phyloP scores from a whole-genome alignment of 2,113 vertebrate genomes.

The Camarhynchus parvulus region DNA sequence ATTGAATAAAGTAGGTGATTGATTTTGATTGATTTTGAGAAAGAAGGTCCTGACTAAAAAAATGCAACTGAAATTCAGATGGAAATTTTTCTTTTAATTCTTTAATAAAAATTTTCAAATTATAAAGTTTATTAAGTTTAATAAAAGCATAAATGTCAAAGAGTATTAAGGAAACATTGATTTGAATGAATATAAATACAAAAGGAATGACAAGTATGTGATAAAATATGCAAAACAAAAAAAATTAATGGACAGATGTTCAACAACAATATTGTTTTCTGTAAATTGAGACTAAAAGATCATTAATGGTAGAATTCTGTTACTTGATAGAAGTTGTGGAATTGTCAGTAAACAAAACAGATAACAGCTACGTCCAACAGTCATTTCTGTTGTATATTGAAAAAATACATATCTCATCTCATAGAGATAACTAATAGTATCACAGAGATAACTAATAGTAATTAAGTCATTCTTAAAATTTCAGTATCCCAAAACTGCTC shows the following conservation, averaged over 20 bases:
- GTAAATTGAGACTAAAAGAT: background rate
- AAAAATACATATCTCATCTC: background rate
- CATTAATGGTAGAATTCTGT: background rate
- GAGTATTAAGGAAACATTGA: background rate
- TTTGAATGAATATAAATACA: background rate
- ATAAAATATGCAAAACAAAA: background rate
- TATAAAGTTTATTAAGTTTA: background rate
- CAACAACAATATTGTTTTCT: background rate
- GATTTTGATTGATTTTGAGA: background rate
- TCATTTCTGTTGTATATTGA: background rate
- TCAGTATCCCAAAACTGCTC: background rate
- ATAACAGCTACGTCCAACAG: background rate
- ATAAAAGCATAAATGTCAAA: background rate
- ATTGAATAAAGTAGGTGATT: background rate
- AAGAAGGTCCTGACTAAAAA: background rate
- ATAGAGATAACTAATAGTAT: background rate
- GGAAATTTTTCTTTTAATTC: background rate
- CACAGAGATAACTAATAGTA: background rate
- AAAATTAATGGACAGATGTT: background rate
- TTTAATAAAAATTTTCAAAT: background rate
- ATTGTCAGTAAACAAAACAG: background rate
- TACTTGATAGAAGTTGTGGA: background rate
- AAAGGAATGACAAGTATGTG: background rate
- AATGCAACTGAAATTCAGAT: background rate
- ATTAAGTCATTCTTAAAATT: background rate